These are phyloP conservation scores for Microcebus griseorufus DNA, from an alignment of 2,113 vertebrate genomes.

Conservation along the genomic window DNA sequence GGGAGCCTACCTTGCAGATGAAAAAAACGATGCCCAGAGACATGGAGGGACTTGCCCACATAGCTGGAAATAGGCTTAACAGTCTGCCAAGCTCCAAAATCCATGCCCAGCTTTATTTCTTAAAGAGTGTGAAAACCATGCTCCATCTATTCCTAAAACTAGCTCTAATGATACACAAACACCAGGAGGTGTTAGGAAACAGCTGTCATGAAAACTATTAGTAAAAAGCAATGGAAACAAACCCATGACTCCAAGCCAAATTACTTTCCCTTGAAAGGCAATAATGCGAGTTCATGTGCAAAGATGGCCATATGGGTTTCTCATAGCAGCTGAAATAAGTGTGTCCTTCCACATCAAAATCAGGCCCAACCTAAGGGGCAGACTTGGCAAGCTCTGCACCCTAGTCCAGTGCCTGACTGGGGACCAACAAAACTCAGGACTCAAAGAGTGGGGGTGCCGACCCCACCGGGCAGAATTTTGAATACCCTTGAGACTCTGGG, in stretches of 20 bases:
- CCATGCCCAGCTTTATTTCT: background rate
- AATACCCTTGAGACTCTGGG: background rate
- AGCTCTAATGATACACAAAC: constrained; percentile 11
- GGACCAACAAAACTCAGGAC: background rate
- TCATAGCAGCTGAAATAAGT: background rate
- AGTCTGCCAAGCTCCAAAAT: background rate
- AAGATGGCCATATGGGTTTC: constrained; percentile 16
- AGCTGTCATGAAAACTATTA: background rate
- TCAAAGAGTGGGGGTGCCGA: background rate
- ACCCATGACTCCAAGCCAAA: constrained; percentile 29
- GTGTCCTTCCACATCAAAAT: background rate
- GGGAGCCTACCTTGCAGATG: background rate
- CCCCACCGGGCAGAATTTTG: background rate
- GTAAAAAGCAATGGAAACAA: constrained; percentile 15
- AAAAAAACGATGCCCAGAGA: background rate
- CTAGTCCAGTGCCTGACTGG: background rate
- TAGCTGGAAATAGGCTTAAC: background rate
- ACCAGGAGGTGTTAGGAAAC: constrained; percentile 53
- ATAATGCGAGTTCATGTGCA: background rate
- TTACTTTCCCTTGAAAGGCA: background rate
- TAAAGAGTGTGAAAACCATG: background rate
- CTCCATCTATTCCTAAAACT: background rate
- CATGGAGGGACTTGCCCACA: background rate
- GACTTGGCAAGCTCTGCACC: background rate
- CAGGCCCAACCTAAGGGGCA: background rate